Percentiles rank a stretch among this genome's conserved stretches.
These are phyloP conservation scores for Hirundichthys speculiger DNA, from an alignment of 2,113 vertebrate species.

Conservation along the genomic window DNA sequence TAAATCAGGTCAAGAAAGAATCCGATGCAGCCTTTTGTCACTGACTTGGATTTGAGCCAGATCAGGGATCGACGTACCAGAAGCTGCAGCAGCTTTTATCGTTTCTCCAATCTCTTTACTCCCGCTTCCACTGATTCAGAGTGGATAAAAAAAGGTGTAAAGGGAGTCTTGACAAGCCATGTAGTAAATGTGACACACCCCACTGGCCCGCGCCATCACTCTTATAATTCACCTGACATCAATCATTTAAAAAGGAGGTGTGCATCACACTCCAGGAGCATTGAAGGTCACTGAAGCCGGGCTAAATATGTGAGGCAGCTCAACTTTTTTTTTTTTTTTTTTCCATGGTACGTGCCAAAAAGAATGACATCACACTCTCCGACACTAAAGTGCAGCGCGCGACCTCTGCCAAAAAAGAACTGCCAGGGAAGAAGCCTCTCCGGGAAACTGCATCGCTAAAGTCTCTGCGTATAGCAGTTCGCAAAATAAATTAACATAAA, in stretches of 20 bases:
- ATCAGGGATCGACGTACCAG: background rate
- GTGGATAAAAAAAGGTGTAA: slow-evolving; percentile 23
- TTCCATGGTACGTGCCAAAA: slow-evolving; percentile 69
- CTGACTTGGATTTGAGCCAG: slow-evolving; percentile 15
- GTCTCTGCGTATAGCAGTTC: background rate
- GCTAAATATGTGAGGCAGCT: slow-evolving; percentile 56
- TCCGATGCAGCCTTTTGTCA: slow-evolving; percentile 1
- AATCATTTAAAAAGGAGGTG: slow-evolving; percentile 54
- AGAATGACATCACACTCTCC: slow-evolving; percentile 45
- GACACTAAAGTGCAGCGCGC: background rate
- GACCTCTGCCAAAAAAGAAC: slow-evolving; percentile 2
- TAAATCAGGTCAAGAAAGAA: slow-evolving; percentile 16
- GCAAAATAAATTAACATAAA: background rate
- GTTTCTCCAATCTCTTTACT: background rate
- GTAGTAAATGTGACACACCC: slow-evolving; percentile 39
- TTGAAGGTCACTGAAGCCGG: slow-evolving; percentile 57
- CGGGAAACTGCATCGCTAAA: background rate
- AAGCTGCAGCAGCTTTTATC: slow-evolving; percentile 1
- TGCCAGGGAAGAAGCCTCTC: slow-evolving; percentile 4
- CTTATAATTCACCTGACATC: slow-evolving; percentile 46
- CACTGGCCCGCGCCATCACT: slow-evolving; percentile 28
- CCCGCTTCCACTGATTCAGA: slow-evolving; percentile 1
- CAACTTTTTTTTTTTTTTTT: slow-evolving; percentile 70
- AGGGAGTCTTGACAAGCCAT: slow-evolving; percentile 35
- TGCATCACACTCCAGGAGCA: slow-evolving; percentile 24